Conservation (phyloP, 2,797 vertebrate genomes). For the Myoxocephalus aenaeus region DNA sequence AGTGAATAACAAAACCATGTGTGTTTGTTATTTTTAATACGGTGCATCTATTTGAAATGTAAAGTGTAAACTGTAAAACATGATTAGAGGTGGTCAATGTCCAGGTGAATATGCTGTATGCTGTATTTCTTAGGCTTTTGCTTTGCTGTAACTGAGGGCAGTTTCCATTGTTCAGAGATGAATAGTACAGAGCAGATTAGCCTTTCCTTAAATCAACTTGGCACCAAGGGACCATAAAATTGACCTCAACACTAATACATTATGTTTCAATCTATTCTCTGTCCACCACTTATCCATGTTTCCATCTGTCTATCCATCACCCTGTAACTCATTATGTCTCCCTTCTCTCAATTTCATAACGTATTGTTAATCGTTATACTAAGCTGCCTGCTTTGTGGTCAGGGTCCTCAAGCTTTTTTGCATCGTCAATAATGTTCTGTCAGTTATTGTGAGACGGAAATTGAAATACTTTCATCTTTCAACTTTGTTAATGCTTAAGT, state of each 20-base stretch:
- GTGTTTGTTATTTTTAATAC: slow-evolving; percentile 57
- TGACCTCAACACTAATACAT: slow-evolving; percentile 66
- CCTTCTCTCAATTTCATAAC: slow-evolving; percentile 43
- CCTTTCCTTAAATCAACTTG: slow-evolving; percentile 57
- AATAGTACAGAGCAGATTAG: slow-evolving; percentile 59
- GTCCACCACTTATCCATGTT: slow-evolving; percentile 32
- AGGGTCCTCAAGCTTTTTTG: slow-evolving; percentile 68
- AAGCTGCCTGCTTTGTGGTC: slow-evolving; percentile 78
- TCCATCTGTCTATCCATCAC: slow-evolving; percentile 18
- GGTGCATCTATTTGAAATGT: slow-evolving; percentile 51
- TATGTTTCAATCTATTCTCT: slow-evolving; percentile 43
- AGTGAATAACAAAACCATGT: slow-evolving; percentile 52
- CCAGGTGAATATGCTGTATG: slow-evolving; percentile 39
- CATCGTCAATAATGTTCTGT: slow-evolving; percentile 61
- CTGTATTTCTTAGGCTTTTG: slow-evolving; percentile 52
- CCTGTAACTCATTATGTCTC: slow-evolving; percentile 36
- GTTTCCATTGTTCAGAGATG: slow-evolving; percentile 33
- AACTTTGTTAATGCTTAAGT: slow-evolving; percentile 44
- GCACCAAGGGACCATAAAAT: slow-evolving; percentile 58
- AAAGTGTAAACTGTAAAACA: slow-evolving; percentile 52
- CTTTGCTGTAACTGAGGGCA: slow-evolving; percentile 45
- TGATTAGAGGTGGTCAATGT: slow-evolving; percentile 48
- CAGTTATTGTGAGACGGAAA: slow-evolving; percentile 43
- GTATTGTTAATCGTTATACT: slow-evolving; percentile 56
- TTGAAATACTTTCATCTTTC: slow-evolving; percentile 59